A percentile compares a stretch with the other conserved stretches of the same genome.
These are phyloP conservation scores for Lagopus muta DNA, from an alignment of 2,113 vertebrate species.

Conservation along the genomic window DNA sequence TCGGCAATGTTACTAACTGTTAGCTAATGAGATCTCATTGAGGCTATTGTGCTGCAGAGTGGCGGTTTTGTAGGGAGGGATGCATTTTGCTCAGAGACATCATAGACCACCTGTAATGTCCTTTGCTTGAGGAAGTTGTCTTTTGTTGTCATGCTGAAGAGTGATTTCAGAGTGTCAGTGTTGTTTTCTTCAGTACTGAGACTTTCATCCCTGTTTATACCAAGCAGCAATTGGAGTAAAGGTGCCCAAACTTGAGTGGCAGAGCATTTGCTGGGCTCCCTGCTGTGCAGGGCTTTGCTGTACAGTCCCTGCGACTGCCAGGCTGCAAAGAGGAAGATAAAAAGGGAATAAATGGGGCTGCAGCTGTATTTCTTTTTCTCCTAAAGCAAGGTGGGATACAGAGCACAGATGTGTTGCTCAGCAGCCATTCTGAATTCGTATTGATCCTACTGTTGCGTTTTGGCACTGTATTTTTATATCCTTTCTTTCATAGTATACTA, in stretches of 20 bases:
- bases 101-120: neutral
- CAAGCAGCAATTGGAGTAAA: neutral
- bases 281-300: accelerated
- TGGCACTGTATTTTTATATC: neutral
- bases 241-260: neutral
- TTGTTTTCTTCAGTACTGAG: neutral
- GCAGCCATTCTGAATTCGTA: neutral
- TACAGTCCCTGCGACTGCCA: neutral
- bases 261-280: neutral
- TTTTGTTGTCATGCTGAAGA: neutral
- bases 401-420: neutral
- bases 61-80: neutral
- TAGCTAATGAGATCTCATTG: neutral
- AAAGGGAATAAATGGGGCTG: neutral
- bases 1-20: neutral
- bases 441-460: neutral
- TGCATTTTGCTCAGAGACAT: neutral
- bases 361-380: neutral
- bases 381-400: neutral
- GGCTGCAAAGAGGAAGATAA: neutral
- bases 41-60: neutral
- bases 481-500: neutral
- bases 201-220: neutral
- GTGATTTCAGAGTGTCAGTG: neutral
- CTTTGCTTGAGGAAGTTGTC: neutral